Evolutionary conservation across 2,797 vertebrate species (phyloP).

Genomic region (Peromyscus aztecus): DNA sequence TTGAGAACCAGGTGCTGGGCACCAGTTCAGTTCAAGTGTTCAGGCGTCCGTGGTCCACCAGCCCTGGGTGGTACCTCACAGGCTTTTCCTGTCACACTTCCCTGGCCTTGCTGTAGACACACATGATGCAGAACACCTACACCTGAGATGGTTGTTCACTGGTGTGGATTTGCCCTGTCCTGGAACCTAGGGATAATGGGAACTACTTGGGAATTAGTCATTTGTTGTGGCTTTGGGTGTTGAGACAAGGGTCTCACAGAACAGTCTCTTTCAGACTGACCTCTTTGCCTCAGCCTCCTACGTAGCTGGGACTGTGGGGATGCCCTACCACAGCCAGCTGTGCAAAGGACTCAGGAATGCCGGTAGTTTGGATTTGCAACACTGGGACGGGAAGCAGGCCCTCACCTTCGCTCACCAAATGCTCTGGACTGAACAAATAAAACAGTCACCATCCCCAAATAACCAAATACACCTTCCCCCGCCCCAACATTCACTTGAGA

Average conservation of each 20-base stretch:
- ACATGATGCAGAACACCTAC: accelerated
- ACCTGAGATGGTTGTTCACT: neutral
- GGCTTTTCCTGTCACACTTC: accelerated
- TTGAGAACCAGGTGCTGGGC: neutral
- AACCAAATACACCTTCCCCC: neutral
- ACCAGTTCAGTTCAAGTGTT: accelerated
- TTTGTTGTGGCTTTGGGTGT: neutral
- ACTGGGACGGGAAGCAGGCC: neutral
- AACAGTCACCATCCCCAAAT: neutral
- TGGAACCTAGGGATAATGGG: accelerated
- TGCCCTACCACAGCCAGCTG: neutral
- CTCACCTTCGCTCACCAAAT: neutral
- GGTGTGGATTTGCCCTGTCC: neutral
- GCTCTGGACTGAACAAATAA: neutral
- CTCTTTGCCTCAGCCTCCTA: neutral
- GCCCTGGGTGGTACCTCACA: neutral
- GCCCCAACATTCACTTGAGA: neutral
- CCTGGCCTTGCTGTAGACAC: neutral
- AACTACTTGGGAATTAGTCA: neutral
- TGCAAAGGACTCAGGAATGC: neutral
- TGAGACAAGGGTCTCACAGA: neutral
- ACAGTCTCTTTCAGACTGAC: neutral
- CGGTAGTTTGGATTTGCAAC: neutral
- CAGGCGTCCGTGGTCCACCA: accelerated
- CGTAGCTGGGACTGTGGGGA: neutral